phyloP scores from a whole-genome alignment of 2,113 vertebrate species.

The Syrrhaptes paradoxus region DNA sequence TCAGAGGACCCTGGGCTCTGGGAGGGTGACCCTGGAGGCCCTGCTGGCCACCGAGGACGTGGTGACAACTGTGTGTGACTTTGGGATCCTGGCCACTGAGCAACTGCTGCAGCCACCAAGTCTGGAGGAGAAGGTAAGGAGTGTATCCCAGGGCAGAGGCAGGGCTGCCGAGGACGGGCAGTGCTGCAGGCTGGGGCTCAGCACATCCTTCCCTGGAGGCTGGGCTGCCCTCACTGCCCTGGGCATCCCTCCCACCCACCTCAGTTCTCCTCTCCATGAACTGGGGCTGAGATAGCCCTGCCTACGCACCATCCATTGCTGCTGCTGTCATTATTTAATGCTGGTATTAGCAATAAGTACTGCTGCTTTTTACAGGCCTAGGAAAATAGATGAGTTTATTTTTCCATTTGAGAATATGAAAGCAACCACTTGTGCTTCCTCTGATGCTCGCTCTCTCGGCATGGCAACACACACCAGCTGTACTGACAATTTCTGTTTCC shows the following conservation, averaged over 20 bases:
- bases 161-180: background rate
- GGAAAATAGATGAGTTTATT: background rate
- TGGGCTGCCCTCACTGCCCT: background rate
- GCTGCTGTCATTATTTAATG: background rate
- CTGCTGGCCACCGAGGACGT: slow-evolving; percentile 60
- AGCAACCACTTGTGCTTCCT: background rate
- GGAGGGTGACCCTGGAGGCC: slow-evolving; percentile 61
- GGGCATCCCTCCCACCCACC: background rate
- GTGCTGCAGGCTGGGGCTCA: background rate
- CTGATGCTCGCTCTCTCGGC: background rate
- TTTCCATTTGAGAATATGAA: background rate
- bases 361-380: background rate
- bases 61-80: slow-evolving; percentile 72
- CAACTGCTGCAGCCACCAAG: background rate
- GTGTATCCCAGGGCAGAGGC: accelerated
- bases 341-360: background rate
- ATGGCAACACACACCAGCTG: background rate
- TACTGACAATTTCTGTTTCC: background rate
- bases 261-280: background rate
- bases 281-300: background rate
- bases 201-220: background rate
- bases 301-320: accelerated
- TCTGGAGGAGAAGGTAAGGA: slow-evolving; percentile 47
- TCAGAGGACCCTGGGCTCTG: slow-evolving; percentile 59
- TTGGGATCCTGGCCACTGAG: slow-evolving; percentile 52